These are phyloP conservation scores for Lynx canadensis DNA, from an alignment of 2,113 vertebrate genomes.

Conservation along the genomic window DNA sequence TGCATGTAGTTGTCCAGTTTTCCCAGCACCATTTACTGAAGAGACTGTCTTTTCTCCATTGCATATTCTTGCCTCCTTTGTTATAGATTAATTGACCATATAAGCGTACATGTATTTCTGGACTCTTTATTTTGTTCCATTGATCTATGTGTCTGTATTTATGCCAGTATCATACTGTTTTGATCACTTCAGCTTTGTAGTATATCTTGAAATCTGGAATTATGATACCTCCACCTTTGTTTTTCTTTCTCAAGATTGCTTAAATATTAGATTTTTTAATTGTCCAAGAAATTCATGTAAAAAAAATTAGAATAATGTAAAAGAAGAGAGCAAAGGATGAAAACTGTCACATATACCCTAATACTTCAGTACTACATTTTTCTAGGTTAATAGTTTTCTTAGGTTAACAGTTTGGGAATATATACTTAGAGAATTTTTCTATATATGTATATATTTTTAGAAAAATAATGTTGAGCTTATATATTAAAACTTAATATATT, in stretches of 20 bases:
- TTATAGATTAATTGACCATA: not conserved
- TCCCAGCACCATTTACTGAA: not conserved
- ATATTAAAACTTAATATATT: not conserved
- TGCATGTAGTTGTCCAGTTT: too few relatives aligned
- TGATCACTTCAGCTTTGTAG: not conserved
- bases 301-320: slow-evolving; percentile 10
- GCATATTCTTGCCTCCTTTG: not conserved
- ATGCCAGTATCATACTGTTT: not conserved
- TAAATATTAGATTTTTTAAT: not conserved
- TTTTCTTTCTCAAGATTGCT: not conserved
- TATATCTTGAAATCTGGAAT: not conserved
- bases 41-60: not conserved
- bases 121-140: not conserved
- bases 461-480: not conserved
- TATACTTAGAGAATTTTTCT: not conserved
- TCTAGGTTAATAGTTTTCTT: not conserved
- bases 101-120: not conserved
- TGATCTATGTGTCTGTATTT: not conserved
- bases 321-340: not conserved
- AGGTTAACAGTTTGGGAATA: not conserved
- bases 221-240: not conserved
- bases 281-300: not conserved
- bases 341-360: not conserved
- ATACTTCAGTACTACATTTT: not conserved
- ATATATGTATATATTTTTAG: not conserved